Evolutionary conservation across 2,888 invertebrate genomes (phyloP), one percentile per base, ranked within the genome.

Genomic region (Pseudococcus longispinus): DNA sequence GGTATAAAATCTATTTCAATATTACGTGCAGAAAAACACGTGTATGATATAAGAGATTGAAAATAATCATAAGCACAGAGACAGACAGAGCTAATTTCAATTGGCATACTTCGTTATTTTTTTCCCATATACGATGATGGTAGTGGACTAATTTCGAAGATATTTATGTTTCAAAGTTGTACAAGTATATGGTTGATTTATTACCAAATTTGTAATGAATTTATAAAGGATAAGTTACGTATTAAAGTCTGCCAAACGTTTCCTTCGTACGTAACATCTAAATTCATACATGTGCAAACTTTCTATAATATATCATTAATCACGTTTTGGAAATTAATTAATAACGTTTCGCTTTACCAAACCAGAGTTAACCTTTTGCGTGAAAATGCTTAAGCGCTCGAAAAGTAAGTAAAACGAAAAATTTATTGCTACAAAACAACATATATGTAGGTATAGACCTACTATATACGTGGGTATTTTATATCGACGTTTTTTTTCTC

Each of bases 221-320:
- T 80, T 80, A 80, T 80, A 80, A 80, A 80, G 77, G 42, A 42
- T 42, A 80, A 80, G 42, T 80, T 70, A 80, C 37, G 42, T 42
- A 42, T 80, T 80, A 37, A 42, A 80, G 77, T 80, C 77, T 80
- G 42, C 77, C 77, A 80, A 80, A 80, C 77, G 77, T n/a, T 80
- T 80, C 42, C 77, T 80, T 42, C 23, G 11, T 20, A 77, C 37
- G 37, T 42, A 20, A 42, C 42, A 42, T 80, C 42, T 11, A 42
- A 80, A 80, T 80, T 80, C 77, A 42, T 80, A 32, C 77, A 32
- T 80, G 77, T 80, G 11, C 77, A 80, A 80, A 80, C 77, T 80
- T 80, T 42, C 77, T 80, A 42, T 80, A 80, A 80, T 80, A 42
- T 80, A 42, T 80, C 77, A 80, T 80, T 80, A 80, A 80, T 80